A percentile compares a stretch with the other conserved stretches of the same genome.
Evolutionary conservation across 2,888 invertebrate species (phyloP).

Genomic region (Venustoraphidia nigricollis): DNA sequence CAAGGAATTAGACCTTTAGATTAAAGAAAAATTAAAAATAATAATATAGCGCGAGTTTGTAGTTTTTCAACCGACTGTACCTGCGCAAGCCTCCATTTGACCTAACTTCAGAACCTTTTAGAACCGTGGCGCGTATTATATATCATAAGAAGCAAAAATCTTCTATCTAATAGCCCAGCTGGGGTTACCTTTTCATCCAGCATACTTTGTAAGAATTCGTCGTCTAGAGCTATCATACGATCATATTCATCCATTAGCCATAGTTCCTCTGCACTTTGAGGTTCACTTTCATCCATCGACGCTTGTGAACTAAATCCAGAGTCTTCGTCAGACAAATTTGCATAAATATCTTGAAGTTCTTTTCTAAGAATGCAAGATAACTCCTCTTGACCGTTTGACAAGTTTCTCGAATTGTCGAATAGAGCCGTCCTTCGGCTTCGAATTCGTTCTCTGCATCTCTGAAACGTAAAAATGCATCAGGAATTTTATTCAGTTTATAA

Average conservation of each 20-base stretch:
- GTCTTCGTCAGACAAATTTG: neutral
- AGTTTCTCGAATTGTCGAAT: neutral
- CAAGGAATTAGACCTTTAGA: no score
- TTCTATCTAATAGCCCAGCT: no score
- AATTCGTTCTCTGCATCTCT: conserved; percentile 1
- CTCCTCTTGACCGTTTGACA: neutral
- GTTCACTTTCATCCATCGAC: neutral
- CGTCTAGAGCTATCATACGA: neutral
- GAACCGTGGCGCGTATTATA: no score
- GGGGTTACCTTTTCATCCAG: neutral
- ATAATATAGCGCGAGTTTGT: no score
- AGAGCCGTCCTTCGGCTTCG: neutral
- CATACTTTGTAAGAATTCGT: neutral
- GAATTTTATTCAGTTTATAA: neutral
- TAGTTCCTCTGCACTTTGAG: neutral
- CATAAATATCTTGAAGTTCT: conserved; percentile 1
- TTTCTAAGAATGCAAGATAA: neutral
- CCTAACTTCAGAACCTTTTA: no score
- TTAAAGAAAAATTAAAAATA: no score
- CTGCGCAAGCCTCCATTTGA: no score
- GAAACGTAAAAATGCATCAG: neutral
- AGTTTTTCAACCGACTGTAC: no score
- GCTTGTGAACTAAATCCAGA: neutral
- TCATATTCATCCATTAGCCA: conserved; percentile 2
- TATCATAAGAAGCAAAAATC: no score